These are phyloP conservation scores for Gymnodraco acuticeps DNA, from an alignment of 2,797 vertebrate genomes.

Conservation along the genomic window DNA sequence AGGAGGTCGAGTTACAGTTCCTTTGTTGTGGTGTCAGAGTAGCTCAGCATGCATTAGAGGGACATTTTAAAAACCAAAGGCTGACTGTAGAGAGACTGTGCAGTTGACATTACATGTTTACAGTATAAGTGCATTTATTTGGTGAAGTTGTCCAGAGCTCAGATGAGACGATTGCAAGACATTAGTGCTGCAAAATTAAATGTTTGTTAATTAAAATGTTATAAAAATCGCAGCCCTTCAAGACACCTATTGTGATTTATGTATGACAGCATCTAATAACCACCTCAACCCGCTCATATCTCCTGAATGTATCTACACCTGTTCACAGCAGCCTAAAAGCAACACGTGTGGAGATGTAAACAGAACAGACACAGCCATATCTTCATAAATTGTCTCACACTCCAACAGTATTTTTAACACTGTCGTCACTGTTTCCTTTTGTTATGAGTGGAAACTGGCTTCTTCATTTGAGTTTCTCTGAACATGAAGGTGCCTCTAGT, in stretches of 20 bases:
- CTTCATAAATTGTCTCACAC: neutral
- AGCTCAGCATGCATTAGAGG: constrained; percentile 20
- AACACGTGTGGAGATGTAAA: neutral
- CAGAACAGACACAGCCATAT: neutral
- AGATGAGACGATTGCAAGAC: neutral
- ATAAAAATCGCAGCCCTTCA: no score
- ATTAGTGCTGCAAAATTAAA: no score
- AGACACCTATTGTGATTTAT: neutral
- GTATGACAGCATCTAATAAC: constrained; percentile 1
- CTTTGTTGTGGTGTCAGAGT: constrained; percentile 37
- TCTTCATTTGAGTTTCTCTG: constrained; percentile 34
- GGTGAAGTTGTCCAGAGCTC: neutral
- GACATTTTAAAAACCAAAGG: constrained; percentile 61
- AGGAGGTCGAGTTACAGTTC: constrained; percentile 45
- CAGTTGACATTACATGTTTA: neutral
- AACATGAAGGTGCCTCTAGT: constrained; percentile 9
- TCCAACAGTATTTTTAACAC: neutral
- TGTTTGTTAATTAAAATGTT: fast-evolving
- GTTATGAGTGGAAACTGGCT: constrained; percentile 33
- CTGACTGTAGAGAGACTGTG: neutral
- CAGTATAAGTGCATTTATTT: neutral
- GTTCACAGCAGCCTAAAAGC: neutral
- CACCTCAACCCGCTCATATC: constrained; percentile 9
- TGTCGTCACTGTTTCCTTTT: constrained; percentile 15
- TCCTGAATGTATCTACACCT: constrained; percentile 4